Evolutionary conservation across 1,140 invertebrate species (phyloP).

Genomic region (Ips nitidus): DNA sequence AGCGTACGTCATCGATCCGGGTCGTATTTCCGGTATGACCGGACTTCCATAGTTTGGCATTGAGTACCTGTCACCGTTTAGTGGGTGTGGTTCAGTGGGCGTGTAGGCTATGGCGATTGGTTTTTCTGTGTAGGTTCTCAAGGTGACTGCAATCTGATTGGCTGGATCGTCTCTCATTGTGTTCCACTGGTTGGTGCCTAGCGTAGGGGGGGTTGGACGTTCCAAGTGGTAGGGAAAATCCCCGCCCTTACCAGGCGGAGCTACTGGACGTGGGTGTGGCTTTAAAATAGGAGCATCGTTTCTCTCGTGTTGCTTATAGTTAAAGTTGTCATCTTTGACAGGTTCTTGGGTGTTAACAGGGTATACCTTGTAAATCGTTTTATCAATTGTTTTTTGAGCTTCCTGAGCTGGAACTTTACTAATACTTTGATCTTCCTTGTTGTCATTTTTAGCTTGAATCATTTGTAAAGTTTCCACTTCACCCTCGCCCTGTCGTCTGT

Average conservation of each 20-base stretch:
- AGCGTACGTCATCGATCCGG: constrained; percentile 36
- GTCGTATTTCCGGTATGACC: constrained; percentile 53
- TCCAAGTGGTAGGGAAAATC: constrained; percentile 66
- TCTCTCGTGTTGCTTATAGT: constrained; percentile 56
- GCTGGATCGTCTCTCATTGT: constrained; percentile 41
- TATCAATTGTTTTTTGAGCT: constrained; percentile 42
- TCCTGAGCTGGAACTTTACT: constrained; percentile 31
- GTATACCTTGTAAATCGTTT: constrained; percentile 66
- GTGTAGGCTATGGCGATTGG: constrained; percentile 59
- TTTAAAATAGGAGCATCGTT: constrained; percentile 55
- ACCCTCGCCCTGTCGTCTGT: constrained; percentile 42
- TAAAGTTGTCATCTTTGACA: constrained; percentile 53
- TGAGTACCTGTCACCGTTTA: constrained; percentile 46
- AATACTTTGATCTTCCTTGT: constrained; percentile 33
- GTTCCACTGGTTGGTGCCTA: constrained; percentile 50
- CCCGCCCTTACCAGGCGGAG: constrained; percentile 51
- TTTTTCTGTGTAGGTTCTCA: constrained; percentile 53
- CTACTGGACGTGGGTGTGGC: constrained; percentile 52
- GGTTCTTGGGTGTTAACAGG: constrained; percentile 57
- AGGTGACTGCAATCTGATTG: constrained; percentile 49
- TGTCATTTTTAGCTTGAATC: constrained; percentile 57
- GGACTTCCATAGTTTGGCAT: constrained; percentile 52
- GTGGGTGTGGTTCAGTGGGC: constrained; percentile 52
- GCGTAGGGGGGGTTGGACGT: constrained; percentile 49
- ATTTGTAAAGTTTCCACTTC: constrained; percentile 66